Base-by-base conservation (phyloP, 2,888 invertebrate species). In the Campoletis raptor region DNA sequence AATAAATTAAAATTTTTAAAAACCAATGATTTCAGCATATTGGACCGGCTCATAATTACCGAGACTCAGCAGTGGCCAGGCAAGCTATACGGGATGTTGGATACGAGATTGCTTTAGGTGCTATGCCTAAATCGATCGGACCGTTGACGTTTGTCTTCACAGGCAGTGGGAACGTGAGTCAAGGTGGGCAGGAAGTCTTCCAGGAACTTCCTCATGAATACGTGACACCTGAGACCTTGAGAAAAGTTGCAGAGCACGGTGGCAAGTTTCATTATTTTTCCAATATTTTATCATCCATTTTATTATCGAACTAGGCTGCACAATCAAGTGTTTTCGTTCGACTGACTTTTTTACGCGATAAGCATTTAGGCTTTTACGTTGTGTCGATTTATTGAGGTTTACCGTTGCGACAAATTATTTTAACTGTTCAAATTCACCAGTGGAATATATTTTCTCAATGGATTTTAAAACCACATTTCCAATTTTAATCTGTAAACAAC, bases 11-110 rank as follows among this genome's bases (percentile, higher is more conserved):
- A n/a, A n/a, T n/a, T n/a, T n/a, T n/a, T n/a, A n/a, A n/a, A 9
- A 57, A 57, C 57, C 6, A 30, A 30, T 42, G 9, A 10, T 57
- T 57, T 12, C 61, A 97, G 97, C 99, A 99, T 93, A 98, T 99
- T 88, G 99, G 99, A 0, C 98, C 99, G 6, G 99, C 99, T 0
- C 99, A 99, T 93, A 99, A 99, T 94, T 99, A 99, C 95, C 96
- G 99, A 52, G 99, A 98, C 94, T 99, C 98, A 0, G 98, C 98
- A 91, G 99, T 99, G 98, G 99, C 99, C 0, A 96, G 98, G 40
- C 99, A 99, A 94, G 98, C 99, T 0, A 98, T 99, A 64, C 96
- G 99, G 24, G 99, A 99, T 94, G 98, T 99, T n/a, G 99, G 99
- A 0, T 99, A 99, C 94, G 99, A 99, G 95, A 98, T 99, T 72